Evolutionary conservation across 2,888 invertebrate genomes (phyloP).

Genomic region (Parnassius apollo): DNA sequence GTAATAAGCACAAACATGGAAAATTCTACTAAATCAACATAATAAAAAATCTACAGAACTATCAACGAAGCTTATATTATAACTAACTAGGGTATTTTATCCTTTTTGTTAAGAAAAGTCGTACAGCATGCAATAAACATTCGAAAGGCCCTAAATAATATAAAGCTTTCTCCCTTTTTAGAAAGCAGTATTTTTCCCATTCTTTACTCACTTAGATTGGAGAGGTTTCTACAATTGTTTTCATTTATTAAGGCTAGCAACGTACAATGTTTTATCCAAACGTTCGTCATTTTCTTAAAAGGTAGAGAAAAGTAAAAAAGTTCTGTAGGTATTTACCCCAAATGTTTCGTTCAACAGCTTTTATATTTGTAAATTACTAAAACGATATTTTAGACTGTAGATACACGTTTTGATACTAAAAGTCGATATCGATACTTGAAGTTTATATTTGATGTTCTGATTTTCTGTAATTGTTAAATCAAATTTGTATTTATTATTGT

Average conservation of each 20-base stretch:
- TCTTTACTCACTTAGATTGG: conserved; percentile 74
- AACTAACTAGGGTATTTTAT: conserved; percentile 57
- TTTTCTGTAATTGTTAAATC: too few species aligned
- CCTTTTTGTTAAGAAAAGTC: conserved; percentile 57
- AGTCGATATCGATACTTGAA: too few species aligned
- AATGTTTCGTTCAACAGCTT: conserved; percentile 50
- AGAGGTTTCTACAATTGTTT: conserved; percentile 67
- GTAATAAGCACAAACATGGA: too few species aligned
- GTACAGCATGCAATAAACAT: conserved; percentile 74
- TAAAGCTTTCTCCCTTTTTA: conserved; percentile 59
- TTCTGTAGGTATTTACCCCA: conserved; percentile 49
- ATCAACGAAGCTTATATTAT: conserved; percentile 32
- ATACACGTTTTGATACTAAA: background rate
- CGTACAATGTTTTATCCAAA: conserved; percentile 69
- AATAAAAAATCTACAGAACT: background rate
- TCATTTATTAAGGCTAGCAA: conserved; percentile 63
- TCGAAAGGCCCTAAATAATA: conserved; percentile 72
- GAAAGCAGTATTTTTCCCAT: conserved; percentile 66
- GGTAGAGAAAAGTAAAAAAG: conserved; percentile 63
- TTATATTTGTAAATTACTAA: background rate
- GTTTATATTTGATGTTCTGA: too few species aligned
- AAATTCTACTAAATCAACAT: background rate
- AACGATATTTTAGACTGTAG: background rate
- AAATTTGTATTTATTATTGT: too few species aligned
- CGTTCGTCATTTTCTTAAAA: conserved; percentile 72